These are phyloP conservation scores for Phengaris arion DNA, from an alignment of 2,888 invertebrate species.

Conservation along the genomic window DNA sequence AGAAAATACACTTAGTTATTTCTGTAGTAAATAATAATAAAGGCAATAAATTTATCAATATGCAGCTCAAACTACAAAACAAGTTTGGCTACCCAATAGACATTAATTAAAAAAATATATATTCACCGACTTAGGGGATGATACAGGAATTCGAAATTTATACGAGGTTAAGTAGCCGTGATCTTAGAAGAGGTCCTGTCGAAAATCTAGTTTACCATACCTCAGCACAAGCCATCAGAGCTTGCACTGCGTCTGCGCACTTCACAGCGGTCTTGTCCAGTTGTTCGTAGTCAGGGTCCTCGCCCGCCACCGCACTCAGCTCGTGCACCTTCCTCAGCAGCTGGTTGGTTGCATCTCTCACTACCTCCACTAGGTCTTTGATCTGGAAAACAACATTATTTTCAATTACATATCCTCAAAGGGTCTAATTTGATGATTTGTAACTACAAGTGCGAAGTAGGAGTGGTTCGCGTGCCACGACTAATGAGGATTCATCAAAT, in stretches of 20 bases:
- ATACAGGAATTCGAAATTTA: too few species aligned
- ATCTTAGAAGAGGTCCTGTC: not conserved
- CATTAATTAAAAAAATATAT: too few species aligned
- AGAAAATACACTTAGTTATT: not conserved
- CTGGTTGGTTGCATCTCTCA: constrained; percentile 47
- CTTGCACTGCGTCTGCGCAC: constrained; percentile 49
- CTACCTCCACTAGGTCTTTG: constrained; percentile 50
- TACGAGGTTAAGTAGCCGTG: too few species aligned
- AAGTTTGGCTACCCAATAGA: too few species aligned
- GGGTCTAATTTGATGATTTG: too few species aligned
- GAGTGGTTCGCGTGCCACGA: too few species aligned
- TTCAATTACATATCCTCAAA: too few species aligned
- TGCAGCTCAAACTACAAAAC: too few species aligned
- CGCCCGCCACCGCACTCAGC: constrained; percentile 35
- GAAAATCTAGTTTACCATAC: constrained; percentile 41
- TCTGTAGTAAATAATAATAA: not conserved
- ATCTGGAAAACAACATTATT: constrained; percentile 42
- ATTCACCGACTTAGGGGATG: too few species aligned
- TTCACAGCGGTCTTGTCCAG: constrained; percentile 47
- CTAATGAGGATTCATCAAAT: too few species aligned
- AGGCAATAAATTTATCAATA: not conserved
- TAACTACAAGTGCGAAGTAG: too few species aligned
- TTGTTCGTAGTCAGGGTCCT: constrained; percentile 39
- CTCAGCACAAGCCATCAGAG: constrained; percentile 53
- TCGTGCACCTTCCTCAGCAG: constrained; percentile 46